Conservation (phyloP, 2,888 invertebrate genomes). For the Isotomurus palustris region DNA sequence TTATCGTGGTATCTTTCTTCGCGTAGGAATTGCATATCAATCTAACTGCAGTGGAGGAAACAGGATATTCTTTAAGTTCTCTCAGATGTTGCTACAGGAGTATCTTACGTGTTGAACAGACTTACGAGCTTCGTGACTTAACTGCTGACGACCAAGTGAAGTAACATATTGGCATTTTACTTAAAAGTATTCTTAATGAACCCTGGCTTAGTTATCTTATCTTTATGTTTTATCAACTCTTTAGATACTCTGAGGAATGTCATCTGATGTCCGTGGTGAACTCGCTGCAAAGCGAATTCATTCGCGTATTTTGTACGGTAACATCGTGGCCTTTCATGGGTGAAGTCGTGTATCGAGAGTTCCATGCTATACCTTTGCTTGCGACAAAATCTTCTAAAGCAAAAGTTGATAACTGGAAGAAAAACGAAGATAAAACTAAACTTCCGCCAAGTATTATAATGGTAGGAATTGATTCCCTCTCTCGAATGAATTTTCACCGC, state of each 20-base stretch:
- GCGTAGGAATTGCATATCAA: conserved; percentile 21
- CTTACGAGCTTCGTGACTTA: conserved; percentile 8
- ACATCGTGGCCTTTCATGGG: conserved; percentile 10
- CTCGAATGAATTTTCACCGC: conserved; percentile 19
- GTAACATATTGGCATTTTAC: not conserved
- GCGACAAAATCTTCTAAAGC: not conserved
- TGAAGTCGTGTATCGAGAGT: conserved; percentile 25
- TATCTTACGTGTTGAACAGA: conserved; percentile 25
- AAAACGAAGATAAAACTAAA: not conserved
- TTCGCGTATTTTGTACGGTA: conserved; percentile 23
- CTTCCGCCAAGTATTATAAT: conserved; percentile 25
- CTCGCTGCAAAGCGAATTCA: no score
- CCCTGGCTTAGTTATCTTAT: no score
- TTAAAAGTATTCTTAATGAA: no score
- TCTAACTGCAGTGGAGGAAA: conserved; percentile 7
- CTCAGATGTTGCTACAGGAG: conserved; percentile 21
- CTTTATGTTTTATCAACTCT: no score
- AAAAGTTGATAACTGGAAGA: not conserved
- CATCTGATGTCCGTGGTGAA: no score
- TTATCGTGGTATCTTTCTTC: not conserved
- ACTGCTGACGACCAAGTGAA: conserved; percentile 14
- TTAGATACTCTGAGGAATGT: not conserved
- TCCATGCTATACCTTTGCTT: conserved; percentile 14
- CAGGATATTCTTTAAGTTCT: conserved; percentile 15
- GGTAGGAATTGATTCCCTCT: conserved; percentile 24